Evolutionary conservation across 2,888 invertebrate genomes (phyloP).

Genomic region (Polydrusus cervinus): DNA sequence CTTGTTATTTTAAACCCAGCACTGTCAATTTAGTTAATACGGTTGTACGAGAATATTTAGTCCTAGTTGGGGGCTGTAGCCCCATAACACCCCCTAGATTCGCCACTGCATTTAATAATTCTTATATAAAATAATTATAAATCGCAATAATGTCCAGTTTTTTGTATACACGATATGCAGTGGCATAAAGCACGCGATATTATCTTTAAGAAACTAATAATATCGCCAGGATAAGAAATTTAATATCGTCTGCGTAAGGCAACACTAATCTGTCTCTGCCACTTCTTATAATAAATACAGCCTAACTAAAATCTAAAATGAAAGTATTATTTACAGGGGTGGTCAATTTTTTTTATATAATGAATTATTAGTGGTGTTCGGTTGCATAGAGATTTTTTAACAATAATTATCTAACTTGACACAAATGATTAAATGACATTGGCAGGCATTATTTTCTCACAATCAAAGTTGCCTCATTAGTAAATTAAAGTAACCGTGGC

Average conservation of each 20-base stretch:
- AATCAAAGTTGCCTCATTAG: too few relatives aligned
- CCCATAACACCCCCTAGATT: too few relatives aligned
- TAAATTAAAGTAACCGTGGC: too few relatives aligned
- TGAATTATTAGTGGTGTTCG: too few relatives aligned
- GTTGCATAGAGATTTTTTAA: too few relatives aligned
- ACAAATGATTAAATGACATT: too few relatives aligned
- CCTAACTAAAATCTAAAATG: not conserved
- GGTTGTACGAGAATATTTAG: too few relatives aligned
- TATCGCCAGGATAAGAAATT: constrained; percentile 12
- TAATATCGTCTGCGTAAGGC: constrained; percentile 14
- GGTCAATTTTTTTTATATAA: constrained; percentile 4
- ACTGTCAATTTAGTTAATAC: too few relatives aligned
- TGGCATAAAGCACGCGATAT: constrained; percentile 3
- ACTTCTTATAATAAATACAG: constrained; percentile 2
- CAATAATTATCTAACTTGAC: too few relatives aligned
- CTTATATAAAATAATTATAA: not conserved
- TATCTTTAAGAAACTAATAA: constrained; percentile 7
- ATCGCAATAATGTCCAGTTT: not conserved
- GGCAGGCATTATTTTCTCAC: too few relatives aligned
- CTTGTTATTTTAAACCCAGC: too few relatives aligned
- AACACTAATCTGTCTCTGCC: constrained; percentile 17
- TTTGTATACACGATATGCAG: not conserved
- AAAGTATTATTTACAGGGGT: constrained; percentile 3
- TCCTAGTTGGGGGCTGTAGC: too few relatives aligned
- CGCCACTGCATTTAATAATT: not conserved